phyloP scores from a whole-genome alignment of 2,888 invertebrate species.

The Conops quadrifasciatus region DNA sequence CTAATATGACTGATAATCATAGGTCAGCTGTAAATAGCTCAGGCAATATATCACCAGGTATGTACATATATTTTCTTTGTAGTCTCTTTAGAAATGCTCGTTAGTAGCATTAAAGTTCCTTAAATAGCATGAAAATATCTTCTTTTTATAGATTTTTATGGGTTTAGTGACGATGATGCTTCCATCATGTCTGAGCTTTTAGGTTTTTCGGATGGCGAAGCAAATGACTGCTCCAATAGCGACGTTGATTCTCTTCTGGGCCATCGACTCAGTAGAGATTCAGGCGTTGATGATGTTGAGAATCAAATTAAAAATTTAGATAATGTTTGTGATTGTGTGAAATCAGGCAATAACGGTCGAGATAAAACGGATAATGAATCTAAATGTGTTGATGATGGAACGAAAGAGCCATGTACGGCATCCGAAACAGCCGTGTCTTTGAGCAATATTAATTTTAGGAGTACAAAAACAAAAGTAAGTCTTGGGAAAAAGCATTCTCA shows the following conservation, averaged over 20 bases:
- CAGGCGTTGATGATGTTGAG: constrained; percentile 50
- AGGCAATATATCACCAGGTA: constrained; percentile 42
- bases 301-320: neutral
- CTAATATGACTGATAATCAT: constrained; percentile 40
- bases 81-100: too few relatives aligned
- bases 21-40: constrained; percentile 45
- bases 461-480: constrained; percentile 43
- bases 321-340: neutral
- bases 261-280: constrained; percentile 51
- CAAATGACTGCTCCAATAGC: neutral
- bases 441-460: constrained; percentile 39
- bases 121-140: too few relatives aligned
- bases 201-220: constrained; percentile 44
- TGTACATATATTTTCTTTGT: too few relatives aligned
- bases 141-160: constrained; percentile 46
- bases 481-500: constrained; percentile 7
- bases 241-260: neutral
- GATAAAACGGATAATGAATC: neutral
- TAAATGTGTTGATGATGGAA: neutral
- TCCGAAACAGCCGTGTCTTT: neutral
- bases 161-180: constrained; percentile 45
- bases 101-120: too few relatives aligned
- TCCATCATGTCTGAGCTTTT: constrained; percentile 39
- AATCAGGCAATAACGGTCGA: neutral
- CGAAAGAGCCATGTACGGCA: neutral